Evolutionary conservation across 2,888 invertebrate genomes (phyloP).

Genomic region (Linyphia triangularis): DNA sequence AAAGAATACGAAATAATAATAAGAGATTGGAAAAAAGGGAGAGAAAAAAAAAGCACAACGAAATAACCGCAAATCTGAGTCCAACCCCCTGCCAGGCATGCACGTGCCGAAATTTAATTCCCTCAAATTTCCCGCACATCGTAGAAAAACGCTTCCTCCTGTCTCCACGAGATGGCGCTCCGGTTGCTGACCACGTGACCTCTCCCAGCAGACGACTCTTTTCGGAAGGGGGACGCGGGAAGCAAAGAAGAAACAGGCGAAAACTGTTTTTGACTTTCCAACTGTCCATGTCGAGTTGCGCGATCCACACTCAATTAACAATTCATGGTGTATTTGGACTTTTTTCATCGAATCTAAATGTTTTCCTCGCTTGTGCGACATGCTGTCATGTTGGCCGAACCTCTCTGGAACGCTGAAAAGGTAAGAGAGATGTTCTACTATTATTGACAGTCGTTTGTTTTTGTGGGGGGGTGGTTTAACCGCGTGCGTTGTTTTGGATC

Average conservation of each 20-base stretch:
- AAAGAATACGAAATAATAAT: not conserved
- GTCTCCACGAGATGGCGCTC: slow-evolving; percentile 61
- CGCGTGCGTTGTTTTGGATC: slow-evolving; percentile 53
- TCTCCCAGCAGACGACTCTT: slow-evolving; percentile 56
- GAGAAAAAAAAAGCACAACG: not conserved
- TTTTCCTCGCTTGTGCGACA: slow-evolving; percentile 44
- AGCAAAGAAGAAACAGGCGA: slow-evolving; percentile 63
- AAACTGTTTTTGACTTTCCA: slow-evolving; percentile 75
- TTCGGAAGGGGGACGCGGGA: slow-evolving; percentile 38
- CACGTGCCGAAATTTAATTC: slow-evolving; percentile 68
- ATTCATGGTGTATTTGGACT: not conserved
- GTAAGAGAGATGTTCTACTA: slow-evolving; percentile 25
- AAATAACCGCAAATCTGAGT: not conserved
- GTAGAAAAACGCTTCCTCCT: slow-evolving; percentile 6
- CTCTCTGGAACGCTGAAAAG: slow-evolving; percentile 38
- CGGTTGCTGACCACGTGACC: slow-evolving; percentile 56
- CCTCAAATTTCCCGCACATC: slow-evolving; percentile 67
- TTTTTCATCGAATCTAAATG: slow-evolving; percentile 13
- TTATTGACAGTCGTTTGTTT: slow-evolving; percentile 21
- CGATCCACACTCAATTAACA: slow-evolving; percentile 41
- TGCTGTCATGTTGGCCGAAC: slow-evolving; percentile 51
- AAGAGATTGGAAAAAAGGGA: not conserved
- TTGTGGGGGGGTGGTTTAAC: slow-evolving; percentile 44
- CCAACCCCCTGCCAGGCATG: not conserved
- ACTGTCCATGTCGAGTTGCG: slow-evolving; percentile 62